Base-by-base conservation (phyloP, 2,797 vertebrate species). In the Paratrypauchen microcephalus region DNA sequence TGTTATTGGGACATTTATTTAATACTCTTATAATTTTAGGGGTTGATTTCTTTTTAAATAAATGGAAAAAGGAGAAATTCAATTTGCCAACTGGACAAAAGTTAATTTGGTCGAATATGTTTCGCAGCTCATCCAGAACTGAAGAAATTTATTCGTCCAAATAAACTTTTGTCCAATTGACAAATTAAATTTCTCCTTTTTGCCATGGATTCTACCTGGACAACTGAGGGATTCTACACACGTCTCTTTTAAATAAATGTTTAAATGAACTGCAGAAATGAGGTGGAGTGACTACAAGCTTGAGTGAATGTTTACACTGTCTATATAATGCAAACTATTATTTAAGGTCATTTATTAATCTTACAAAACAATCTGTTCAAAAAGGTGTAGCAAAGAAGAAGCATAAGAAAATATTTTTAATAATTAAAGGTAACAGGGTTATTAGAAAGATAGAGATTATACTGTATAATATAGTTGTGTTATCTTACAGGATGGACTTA, bases 241-340 rank as follows among this genome's bases (percentile, higher is more conserved):
- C n/a, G n/a, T n/a, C n/a, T n/a, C n/a, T 36, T 87, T 15, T 45
- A 45, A 82, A 87, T 87, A 89, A 88, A 65, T 79, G 67, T 26
- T 26, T 87, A 89, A 88, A 65, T 79, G 67, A 75, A 26, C 7
- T 61, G 21, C 21, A 26, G 21, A 4, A 12, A 2, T 5, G 36
- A 18, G 19, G 19, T 60, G 26, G 19, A 24, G 59, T 63, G 39
- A 24, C 15, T 47, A 12, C 39, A 45, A n/a, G 58, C 19, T 62
- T 15, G n/a, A 6, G 6, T 61, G n/a, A 18, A 32, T 32, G 18
- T 36, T 60, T 32, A 36, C 19, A 60, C n/a, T 32, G 8, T 39
- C 9, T 3, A 28, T 47, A 64, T 26, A 36, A 12, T 24, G 16
- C 36, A 39, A 50, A 16, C 32, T 26, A 26, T 2, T 21, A 69